Conservation (phyloP, 92 coral and sea anemone species). For the Galaxea fascicularis region DNA sequence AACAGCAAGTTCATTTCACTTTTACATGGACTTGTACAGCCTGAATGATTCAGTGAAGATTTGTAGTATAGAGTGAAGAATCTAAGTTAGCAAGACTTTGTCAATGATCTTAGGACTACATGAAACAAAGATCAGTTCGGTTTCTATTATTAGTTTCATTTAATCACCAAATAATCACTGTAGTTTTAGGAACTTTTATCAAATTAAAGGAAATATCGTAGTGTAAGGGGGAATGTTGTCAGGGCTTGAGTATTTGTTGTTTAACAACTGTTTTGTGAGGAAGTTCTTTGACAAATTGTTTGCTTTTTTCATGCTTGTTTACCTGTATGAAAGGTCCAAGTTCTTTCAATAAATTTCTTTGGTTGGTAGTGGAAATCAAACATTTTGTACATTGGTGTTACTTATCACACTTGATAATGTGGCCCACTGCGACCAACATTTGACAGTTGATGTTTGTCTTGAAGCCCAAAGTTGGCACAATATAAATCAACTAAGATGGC, state of each 20-base stretch:
- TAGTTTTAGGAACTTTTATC: background rate
- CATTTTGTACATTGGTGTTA: constrained; percentile 10
- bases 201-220: background rate
- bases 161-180: background rate
- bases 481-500: too few relatives aligned
- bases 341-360: constrained; percentile 31
- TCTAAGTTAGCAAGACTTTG: background rate
- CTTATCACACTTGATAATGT: too few relatives aligned
- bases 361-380: background rate
- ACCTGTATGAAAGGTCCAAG: constrained; percentile 12
- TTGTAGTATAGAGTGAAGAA: background rate
- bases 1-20: background rate
- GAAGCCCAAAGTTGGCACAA: background rate
- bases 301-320: background rate
- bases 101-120: background rate
- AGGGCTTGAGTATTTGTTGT: background rate
- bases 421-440: background rate
- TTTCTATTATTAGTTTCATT: background rate
- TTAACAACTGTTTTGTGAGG: background rate
- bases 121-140: background rate
- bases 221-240: background rate
- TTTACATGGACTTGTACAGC: background rate
- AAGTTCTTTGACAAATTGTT: background rate
- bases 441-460: background rate
- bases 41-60: background rate